phyloP scores from a whole-genome alignment of 1,140 invertebrate species.

The Cherax destructor region DNA sequence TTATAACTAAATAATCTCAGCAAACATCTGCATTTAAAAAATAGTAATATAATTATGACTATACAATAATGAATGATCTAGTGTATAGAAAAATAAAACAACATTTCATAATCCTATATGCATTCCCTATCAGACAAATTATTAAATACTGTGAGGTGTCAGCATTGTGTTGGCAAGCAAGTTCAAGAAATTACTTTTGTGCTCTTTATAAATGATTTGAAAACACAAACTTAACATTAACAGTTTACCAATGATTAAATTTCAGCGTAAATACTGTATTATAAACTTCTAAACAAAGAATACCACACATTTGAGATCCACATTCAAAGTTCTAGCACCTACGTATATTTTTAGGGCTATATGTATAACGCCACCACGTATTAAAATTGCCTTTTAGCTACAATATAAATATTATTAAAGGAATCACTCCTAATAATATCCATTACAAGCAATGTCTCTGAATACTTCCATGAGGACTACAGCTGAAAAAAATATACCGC shows the following conservation, averaged over 20 bases:
- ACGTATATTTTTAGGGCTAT: neutral
- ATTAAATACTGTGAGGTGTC: too few species aligned
- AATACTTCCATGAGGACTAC: neutral
- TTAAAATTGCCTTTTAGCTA: neutral
- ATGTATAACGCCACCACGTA: neutral
- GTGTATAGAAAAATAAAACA: too few species aligned
- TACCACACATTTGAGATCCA: constrained; percentile 11
- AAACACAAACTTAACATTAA: neutral
- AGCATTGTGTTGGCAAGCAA: too few species aligned
- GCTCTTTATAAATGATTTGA: neutral
- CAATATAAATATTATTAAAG: neutral
- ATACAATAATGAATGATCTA: too few species aligned
- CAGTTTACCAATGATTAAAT: neutral
- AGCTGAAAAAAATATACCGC: neutral
- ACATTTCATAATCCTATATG: too few species aligned
- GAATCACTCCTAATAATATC: neutral
- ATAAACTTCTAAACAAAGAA: constrained; percentile 10
- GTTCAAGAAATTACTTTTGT: neutral
- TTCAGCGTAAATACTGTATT: neutral
- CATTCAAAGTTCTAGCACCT: neutral
- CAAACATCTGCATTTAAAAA: too few species aligned
- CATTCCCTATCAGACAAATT: too few species aligned
- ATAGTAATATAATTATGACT: too few species aligned
- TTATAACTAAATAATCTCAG: too few species aligned
- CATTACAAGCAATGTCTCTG: neutral